These are phyloP conservation scores for Folsomia candida DNA, from an alignment of 2,888 invertebrate genomes.

Conservation along the genomic window DNA sequence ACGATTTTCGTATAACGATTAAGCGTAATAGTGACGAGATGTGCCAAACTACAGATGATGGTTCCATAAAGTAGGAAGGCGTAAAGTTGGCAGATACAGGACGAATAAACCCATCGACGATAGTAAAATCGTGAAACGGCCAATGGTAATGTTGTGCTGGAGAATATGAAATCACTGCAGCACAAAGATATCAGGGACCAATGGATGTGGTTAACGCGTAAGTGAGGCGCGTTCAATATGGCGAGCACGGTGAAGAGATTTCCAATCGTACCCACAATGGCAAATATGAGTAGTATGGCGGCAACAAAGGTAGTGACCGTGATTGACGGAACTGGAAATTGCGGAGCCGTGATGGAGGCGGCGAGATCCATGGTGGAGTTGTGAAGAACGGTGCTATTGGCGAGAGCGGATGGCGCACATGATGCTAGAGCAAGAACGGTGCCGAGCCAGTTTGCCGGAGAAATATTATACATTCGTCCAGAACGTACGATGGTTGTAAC, in stretches of 20 bases:
- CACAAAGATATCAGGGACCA: not conserved
- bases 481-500: not conserved
- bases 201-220: not conserved
- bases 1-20: constrained; percentile 6
- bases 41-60: constrained; percentile 4
- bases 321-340: not conserved
- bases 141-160: not conserved
- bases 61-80: constrained; percentile 3
- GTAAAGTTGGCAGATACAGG: not conserved
- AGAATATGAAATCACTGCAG: constrained; percentile 2
- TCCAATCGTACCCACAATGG: constrained; percentile 5
- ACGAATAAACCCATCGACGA: not conserved
- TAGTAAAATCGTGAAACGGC: not conserved
- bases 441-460: not conserved
- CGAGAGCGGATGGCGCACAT: not conserved
- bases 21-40: constrained; percentile 9
- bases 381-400: not conserved
- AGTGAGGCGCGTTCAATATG: not conserved
- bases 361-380: not conserved
- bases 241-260: not conserved
- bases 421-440: not conserved
- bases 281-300: not conserved
- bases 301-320: not conserved
- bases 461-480: not conserved
- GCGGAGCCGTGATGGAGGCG: not conserved